Evolutionary conservation across 2,888 invertebrate species (phyloP).

Genomic region (Trichacis sp.): DNA sequence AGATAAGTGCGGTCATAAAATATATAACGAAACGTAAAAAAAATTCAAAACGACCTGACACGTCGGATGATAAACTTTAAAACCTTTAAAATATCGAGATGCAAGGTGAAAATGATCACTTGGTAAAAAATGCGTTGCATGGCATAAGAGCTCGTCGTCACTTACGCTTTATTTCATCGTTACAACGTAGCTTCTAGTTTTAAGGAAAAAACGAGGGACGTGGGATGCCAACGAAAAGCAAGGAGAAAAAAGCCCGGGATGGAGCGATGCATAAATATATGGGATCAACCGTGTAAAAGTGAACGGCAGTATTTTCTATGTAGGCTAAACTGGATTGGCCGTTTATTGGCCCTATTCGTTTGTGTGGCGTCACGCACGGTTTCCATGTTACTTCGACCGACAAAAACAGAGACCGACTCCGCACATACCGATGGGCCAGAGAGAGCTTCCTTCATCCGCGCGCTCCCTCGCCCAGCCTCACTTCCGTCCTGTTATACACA

Average conservation of each 20-base stretch:
- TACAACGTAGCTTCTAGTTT: slow-evolving; percentile 11
- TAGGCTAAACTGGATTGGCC: slow-evolving; percentile 66
- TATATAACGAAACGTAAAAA: too few species aligned
- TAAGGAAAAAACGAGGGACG: slow-evolving; percentile 13
- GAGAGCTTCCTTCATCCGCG: slow-evolving; percentile 4
- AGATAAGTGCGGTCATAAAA: too few species aligned
- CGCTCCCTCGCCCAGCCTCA: not conserved
- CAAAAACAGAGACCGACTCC: slow-evolving; percentile 19
- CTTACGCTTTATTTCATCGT: slow-evolving; percentile 31
- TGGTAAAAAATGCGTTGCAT: slow-evolving; percentile 14
- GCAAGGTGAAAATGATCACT: slow-evolving; percentile 12
- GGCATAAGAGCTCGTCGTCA: slow-evolving; percentile 12
- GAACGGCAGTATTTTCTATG: slow-evolving; percentile 60
- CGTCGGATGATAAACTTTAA: slow-evolving; percentile 16
- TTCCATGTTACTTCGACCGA: slow-evolving; percentile 42
- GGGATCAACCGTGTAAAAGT: slow-evolving; percentile 50
- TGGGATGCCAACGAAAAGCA: not conserved
- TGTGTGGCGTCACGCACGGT: slow-evolving; percentile 61
- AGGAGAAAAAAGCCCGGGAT: not conserved
- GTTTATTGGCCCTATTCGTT: slow-evolving; percentile 68
- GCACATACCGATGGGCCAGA: slow-evolving; percentile 1
- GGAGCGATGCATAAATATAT: not conserved
- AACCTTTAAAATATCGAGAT: not conserved
- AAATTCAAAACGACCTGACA: too few species aligned
- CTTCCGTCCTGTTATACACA: too few species aligned